Evolutionary conservation across 2,888 invertebrate species (phyloP), one percentile per base, ranked within the genome.

Genomic region (Prenolepis imparis): DNA sequence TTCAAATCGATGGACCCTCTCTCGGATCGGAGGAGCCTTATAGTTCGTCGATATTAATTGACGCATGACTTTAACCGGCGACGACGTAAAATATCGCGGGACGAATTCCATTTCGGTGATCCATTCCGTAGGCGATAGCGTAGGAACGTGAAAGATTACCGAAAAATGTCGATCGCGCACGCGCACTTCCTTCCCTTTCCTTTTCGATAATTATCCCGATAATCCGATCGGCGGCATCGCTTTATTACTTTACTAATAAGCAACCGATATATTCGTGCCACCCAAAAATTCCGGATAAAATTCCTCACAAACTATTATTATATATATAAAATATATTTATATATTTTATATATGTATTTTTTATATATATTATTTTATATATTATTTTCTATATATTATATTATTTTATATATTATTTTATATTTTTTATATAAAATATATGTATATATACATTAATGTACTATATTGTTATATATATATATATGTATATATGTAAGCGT

Each of bases 141-240:
- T 15, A 28, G 78, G 44, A 44, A 70, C 78, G 44, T 61, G 59
- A 64, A 75, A 67, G 66, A 66, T 66, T 59, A 67, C 12, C 67
- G n/a, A 59, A 59, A 57, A 77, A 77, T 48, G 81, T 64, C 68
- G 61, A 61, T 67, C 74, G 70, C 66, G 82, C 85, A 82, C 81
- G 81, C 84, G 74, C 74, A 84, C 64, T 85, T 84, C 84, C 84
- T 82, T 67, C 73, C 84, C 78, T 82, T 86, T 78, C 81, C 86
- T 63, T 68, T 82, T 64, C 67, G 85, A 85, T 83, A 84, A 73
- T 82, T 84, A 82, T 83, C 80, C 59, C 78, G 78, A 80, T 80
- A 80, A 70, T 80, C 59, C 78, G 59, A 80, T 80, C 36, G 59
- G 73, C 85, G 82, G 82, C 84, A 83, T 83, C 74, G 73, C 75